Conservation (phyloP, 2,113 vertebrate genomes). For the Osmerus eperlanus region DNA sequence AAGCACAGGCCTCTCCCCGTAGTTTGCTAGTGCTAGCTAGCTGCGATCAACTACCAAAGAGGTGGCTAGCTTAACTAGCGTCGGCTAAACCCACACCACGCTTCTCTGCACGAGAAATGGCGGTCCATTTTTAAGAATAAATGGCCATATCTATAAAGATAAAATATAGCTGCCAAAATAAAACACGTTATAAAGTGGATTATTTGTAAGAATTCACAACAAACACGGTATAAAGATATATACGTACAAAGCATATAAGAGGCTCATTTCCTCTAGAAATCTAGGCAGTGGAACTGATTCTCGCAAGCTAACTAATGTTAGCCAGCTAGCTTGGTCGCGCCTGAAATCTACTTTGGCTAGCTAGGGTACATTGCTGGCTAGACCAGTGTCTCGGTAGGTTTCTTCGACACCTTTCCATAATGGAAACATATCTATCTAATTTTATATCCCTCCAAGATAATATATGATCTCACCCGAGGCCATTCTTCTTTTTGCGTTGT, state of each 20-base stretch:
- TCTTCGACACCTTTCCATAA: not conserved
- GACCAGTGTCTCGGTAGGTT: not conserved
- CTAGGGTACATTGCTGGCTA: not conserved
- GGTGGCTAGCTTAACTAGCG: not conserved
- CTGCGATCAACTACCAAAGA: not conserved
- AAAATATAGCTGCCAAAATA: not conserved
- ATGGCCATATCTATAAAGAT: conserved; percentile 17
- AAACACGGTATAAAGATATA: not conserved
- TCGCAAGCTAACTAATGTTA: not conserved
- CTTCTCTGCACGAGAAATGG: conserved; percentile 63
- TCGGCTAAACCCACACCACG: not conserved
- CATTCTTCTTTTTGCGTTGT: conserved; percentile 51
- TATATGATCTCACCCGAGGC: conserved; percentile 65
- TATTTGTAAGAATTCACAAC: not conserved
- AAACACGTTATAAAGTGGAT: not conserved
- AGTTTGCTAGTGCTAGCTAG: no score
- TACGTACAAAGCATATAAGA: not conserved
- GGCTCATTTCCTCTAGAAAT: no score
- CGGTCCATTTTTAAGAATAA: conserved; percentile 43
- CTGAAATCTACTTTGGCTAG: not conserved
- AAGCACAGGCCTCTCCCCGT: not conserved
- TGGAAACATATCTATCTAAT: not conserved
- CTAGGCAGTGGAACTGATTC: no score
- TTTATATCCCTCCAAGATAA: not conserved
- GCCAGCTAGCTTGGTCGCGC: not conserved